Evolutionary conservation across 2,113 vertebrate species (phyloP).

Genomic region (Brachionichthys hirsutus): DNA sequence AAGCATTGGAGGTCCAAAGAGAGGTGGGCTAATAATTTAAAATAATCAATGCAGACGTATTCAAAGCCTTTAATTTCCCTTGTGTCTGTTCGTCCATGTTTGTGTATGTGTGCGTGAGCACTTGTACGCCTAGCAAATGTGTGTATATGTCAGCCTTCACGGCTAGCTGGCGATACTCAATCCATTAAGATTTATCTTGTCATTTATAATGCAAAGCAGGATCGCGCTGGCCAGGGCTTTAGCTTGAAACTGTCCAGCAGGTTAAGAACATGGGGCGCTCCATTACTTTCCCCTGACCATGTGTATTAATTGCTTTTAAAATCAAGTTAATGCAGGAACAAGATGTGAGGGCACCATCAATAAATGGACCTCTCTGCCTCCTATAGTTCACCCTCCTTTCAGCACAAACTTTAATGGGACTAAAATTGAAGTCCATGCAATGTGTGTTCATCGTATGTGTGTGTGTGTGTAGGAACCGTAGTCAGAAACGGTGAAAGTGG

Average conservation of each 20-base stretch:
- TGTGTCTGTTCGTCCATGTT: constrained; percentile 83
- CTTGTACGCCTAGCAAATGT: constrained; percentile 34
- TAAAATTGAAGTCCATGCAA: constrained; percentile 69
- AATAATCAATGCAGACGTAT: constrained; percentile 99
- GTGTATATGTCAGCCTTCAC: constrained; percentile 75
- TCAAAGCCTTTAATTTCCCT: constrained; percentile 99
- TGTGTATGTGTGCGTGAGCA: constrained; percentile 60
- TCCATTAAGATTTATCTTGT: constrained; percentile 99
- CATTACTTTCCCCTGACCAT: constrained; percentile 97
- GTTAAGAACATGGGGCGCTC: constrained; percentile 97
- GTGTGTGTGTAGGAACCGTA: constrained; percentile 5
- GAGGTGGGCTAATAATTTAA: constrained; percentile 99
- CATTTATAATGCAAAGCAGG: constrained; percentile 99
- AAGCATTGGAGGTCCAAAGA: constrained; percentile 99
- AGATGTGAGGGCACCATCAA: constrained; percentile 97
- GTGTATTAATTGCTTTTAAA: constrained; percentile 99
- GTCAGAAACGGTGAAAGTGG: constrained; percentile 8
- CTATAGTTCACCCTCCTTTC: constrained; percentile 61
- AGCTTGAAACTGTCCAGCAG: constrained; percentile 91
- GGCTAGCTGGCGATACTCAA: constrained; percentile 99
- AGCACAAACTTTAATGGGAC: constrained; percentile 74
- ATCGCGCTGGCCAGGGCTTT: constrained; percentile 89
- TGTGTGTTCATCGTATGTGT: constrained; percentile 29
- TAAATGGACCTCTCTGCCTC: constrained; percentile 85
- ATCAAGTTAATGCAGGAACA: constrained; percentile 98